Conservation (phyloP, 2,113 vertebrate species). For the Nycticebus coucang region DNA sequence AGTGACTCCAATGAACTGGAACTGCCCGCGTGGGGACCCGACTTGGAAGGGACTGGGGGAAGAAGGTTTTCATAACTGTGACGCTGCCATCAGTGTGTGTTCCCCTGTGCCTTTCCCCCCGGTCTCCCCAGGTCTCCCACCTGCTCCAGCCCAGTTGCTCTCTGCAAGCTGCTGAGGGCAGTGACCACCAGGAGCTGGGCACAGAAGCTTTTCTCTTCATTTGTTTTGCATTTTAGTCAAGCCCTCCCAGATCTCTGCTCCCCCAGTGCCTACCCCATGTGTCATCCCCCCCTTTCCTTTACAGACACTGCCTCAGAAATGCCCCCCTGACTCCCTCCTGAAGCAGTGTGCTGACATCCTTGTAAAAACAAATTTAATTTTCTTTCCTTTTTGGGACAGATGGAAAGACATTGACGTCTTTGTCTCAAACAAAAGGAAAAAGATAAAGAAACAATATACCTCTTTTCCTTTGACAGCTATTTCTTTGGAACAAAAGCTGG, state of each 20-base stretch:
- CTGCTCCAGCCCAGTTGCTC: neutral
- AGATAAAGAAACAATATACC: constrained; percentile 55
- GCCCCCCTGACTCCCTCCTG: constrained; percentile 58
- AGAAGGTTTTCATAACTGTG: neutral
- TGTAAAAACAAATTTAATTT: constrained; percentile 82
- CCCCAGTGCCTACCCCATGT: neutral
- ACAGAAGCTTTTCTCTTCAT: neutral
- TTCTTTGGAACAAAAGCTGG: constrained; percentile 74
- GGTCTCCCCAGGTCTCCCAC: neutral
- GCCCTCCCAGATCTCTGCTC: neutral
- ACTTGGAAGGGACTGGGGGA: neutral
- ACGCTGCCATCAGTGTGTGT: accelerated
- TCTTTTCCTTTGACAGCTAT: constrained; percentile 73
- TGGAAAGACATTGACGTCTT: constrained; percentile 76
- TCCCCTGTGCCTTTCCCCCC: neutral
- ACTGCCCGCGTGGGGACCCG: neutral
- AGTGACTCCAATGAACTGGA: neutral
- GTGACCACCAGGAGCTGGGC: neutral
- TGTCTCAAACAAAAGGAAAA: constrained; percentile 69
- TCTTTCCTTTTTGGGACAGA: constrained; percentile 80
- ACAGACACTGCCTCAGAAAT: neutral
- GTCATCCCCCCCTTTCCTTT: neutral
- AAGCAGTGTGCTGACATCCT: constrained; percentile 73
- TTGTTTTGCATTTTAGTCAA: neutral
- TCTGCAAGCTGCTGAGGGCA: neutral